Base-by-base conservation (phyloP, 2,113 vertebrate species). In the Cryptoleucopteryx plumbea region DNA sequence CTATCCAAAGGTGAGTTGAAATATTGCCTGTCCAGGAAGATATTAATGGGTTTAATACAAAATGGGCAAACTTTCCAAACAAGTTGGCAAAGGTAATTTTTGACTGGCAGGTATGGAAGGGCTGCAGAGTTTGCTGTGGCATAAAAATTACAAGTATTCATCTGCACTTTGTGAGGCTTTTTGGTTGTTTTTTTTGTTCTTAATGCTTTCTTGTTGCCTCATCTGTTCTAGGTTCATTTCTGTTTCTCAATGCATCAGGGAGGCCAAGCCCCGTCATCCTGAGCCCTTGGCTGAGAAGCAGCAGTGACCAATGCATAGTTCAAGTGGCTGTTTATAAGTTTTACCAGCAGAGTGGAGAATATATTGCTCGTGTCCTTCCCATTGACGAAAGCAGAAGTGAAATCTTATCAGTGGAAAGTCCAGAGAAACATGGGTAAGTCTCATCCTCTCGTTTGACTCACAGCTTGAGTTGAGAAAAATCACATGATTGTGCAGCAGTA, bases 271-370 rank as follows among this genome's bases (percentile, higher is more conserved):
- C 99, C 14, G 97, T 98, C 98, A 98, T 99, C 88, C 96, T 99
- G 96, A 99, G 99, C 80, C 99, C 99, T 0, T 99, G 99, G 99
- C 98, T 99, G 97, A 98, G 98, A 86, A 99, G 99, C 71, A 98
- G 88, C 25, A 98, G 97, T 10, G 98, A 98, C 40, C 97, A 97
- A 31, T 99, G 99, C 40, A 94, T 97, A 8, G 97, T 99, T 94
- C 99, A 99, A 74, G 97, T 99, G 97, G 98, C 99, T 0, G 98
- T 99, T 68, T 99, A 99, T 96, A 98, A 99, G 48, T 98, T 99
- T 87, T 97, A 98, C 52, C 98, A 98, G 87, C 98, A 99, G 79
- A 98, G 92, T 0, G 99, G 99, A 47, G 98, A 98, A 53, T 99
- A 99, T 36, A 98, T 98, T 22, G 98, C 98, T 88, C 98, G 98